Evolutionary conservation across 2,888 invertebrate genomes (phyloP), one percentile per base, ranked within the genome.

Genomic region (Amphipyra berbera): DNA sequence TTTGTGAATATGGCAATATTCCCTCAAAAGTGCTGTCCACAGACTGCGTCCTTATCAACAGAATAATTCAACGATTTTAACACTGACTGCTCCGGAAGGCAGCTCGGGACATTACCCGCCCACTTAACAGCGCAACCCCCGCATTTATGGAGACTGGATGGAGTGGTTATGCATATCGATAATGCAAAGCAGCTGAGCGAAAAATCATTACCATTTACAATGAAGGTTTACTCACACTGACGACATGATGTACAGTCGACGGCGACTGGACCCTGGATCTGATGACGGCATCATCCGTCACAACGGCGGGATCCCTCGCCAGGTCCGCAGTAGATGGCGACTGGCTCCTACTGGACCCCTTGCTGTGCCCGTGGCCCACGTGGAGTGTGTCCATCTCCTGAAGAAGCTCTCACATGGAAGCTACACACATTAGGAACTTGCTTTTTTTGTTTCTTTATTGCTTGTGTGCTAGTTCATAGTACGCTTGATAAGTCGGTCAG

Each of bases 271-370:
- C 94, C 74, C 95, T 81, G 64, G 94, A 94, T 56, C 92, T 85
- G 82, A 94, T 94, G 84, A 94, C 88, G 33, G 86, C 88, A 78
- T 94, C 94, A 73, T 94, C 94, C 6, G 91, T 91, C 72, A 93
- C 88, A 70, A 89, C 90, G 42, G 89, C 88, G 45, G 92, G 90
- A 65, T 94, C 94, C 70, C 91, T 68, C 81, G 94, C 80, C 91
- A 95, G 81, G 79, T 96, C 95, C n/a, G 89, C 88, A 0, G 92
- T 86, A 8, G 93, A 92, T 62, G 96, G 96, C 40, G 96, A 96
- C 81, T 96, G 95, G 82, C 96, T 96, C 61, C 96, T 88, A 77
- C 96, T 96, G 44, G 96, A 96, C 46, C 95, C 95, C 88, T 96
- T 96, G 79, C 93, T 94, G 86, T 95, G 96, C 54, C 89, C 94